Base-by-base conservation (phyloP, 2,797 vertebrate species). In the Acanthornis magna region DNA sequence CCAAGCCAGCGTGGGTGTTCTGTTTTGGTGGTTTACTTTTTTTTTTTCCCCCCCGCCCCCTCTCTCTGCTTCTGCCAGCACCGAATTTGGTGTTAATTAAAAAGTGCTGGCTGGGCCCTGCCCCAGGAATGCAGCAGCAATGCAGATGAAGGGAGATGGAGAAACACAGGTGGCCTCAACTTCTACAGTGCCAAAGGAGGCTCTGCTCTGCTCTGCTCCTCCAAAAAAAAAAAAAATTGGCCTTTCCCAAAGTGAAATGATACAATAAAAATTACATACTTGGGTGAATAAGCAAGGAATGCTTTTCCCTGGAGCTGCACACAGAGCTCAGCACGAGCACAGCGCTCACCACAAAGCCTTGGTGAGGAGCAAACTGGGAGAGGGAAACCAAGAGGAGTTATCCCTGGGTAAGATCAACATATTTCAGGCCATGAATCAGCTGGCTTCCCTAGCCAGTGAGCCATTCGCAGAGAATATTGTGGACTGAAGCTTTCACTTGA, bases 1-100 rank as follows among this genome's bases (percentile, higher is more conserved):
- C 38, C 73, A 79, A 93, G 45, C 22, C 63, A 47, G 32, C 0
- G 6, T 55, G 70, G n/a, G 22, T 83, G 18, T 45, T 85, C 34
- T 68, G 16, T 8, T 79, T 60, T 71, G 18, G 30, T 26, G 11
- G 10, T 14, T 47, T 14, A 11, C 4, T 38, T 55, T 32, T 14
- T 45, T 38, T 32, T 11, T 45, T 38, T 32, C 10, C 1, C 2
- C 3, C 13, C 5, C 0, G 0, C 32, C 18, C 40, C 40, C 40
- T 16, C 51, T 71, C 40, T n/a, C 15, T 15, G 16, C 25, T 80
- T 63, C 61, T 61, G 72, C 72, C 71, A 82, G 26, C 54, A 13
- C 9, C 34, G 25, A 88, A 91, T 82, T 73, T 29, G 23, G 16
- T 7, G n/a, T 82, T 84, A 73, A 89, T 84, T 55, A 26, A 80